phyloP scores from a whole-genome alignment of 2,797 vertebrate species.

The Schizopygopsis malacanthus region DNA sequence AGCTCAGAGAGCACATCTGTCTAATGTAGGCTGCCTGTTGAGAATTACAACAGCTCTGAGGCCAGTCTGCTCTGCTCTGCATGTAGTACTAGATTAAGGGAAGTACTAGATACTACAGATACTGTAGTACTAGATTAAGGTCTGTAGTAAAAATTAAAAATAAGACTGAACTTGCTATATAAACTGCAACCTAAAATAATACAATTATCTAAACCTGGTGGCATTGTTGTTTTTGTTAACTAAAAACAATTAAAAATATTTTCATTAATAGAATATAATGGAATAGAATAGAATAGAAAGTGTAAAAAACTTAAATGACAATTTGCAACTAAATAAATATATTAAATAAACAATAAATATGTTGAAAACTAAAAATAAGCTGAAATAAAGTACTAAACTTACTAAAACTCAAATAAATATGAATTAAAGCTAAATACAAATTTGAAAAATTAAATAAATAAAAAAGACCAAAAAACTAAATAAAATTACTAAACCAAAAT shows the following conservation, averaged over 20 bases:
- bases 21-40: neutral
- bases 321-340: neutral
- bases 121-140: no score
- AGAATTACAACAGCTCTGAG: constrained; percentile 18
- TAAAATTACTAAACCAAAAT: neutral
- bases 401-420: neutral
- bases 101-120: no score
- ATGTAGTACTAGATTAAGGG: constrained; percentile 4
- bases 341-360: neutral
- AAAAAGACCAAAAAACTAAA: neutral
- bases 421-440: neutral
- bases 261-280: neutral
- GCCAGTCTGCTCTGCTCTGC: constrained; percentile 8
- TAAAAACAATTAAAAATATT: neutral
- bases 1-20: constrained; percentile 15
- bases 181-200: neutral
- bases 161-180: neutral
- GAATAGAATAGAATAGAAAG: neutral
- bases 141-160: no score
- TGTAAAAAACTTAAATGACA: neutral
- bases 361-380: neutral
- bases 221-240: no score
- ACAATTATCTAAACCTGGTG: neutral
- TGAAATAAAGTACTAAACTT: neutral
- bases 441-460: neutral